Base-by-base conservation (phyloP, 2,113 vertebrate species). In the Tachuris rubrigastra region DNA sequence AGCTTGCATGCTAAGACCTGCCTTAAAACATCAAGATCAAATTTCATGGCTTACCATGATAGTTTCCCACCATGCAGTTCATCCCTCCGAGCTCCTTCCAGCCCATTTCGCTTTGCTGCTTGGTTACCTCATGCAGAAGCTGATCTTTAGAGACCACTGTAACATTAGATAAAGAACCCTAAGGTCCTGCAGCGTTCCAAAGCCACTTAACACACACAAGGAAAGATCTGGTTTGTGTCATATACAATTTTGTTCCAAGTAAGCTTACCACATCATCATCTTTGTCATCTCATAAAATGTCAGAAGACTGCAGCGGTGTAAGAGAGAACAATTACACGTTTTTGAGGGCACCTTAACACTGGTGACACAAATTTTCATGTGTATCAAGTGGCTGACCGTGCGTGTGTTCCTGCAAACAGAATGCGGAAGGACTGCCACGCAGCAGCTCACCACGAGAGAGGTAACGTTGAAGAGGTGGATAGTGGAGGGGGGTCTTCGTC, bases 361-460 rank as follows among this genome's bases (percentile, higher is more conserved):
- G 53, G 39, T 65, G 63, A n/a, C 49, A 24, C 31, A 41, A 23
- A 28, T 25, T 78, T 52, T 56, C 0, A 0, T 6, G 27, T 47
- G 14, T 44, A 41, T 12, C 22, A n/a, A 74, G 42, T 39, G 60
- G 35, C 66, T 91, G 79, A 89, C 9, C 6, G 4, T 1, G 21
- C 1, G 2, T 85, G 52, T 94, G 50, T 87, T 96, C 50, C 20
- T 8, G n/a, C 68, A 16, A 69, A 23, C 90, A 99, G 99, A 56
- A 98, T 99, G 96, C 98, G 98, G 55, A 99, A 99, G 96, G 99
- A 99, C 95, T 99, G 99, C 92, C 96, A 99, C 4, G 98, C 98
- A 30, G 98, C 98, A 33, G 98, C 98, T 96, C 99, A 99, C 90
- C 98, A 98, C 5, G 98, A 98, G 6, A 97, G 98, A 6, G 98